Conservation (phyloP, 1,140 invertebrate genomes). For the Andrena cerasifolii region DNA sequence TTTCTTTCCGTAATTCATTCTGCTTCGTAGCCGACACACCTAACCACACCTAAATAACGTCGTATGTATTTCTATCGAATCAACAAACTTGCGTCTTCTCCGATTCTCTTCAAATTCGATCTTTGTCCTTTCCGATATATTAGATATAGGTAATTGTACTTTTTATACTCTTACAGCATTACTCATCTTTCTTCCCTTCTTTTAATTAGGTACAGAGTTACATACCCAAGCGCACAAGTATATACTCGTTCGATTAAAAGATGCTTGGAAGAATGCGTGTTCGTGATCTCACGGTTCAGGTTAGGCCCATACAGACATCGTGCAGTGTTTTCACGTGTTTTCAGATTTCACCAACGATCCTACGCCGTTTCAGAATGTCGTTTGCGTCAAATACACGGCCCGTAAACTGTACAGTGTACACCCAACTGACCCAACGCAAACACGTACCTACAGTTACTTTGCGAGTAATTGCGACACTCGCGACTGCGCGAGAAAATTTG, state of each 20-base stretch:
- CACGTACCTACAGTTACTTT: too few relatives aligned
- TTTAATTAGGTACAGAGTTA: not conserved
- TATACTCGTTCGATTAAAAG: not conserved
- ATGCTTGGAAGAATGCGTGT: too few relatives aligned
- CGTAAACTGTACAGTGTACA: not conserved
- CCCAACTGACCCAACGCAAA: too few relatives aligned
- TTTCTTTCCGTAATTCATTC: slow-evolving; percentile 86
- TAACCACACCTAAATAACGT: too few relatives aligned
- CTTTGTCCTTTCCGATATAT: not conserved
- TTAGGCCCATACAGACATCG: slow-evolving; percentile 2
- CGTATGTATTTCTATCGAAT: not conserved
- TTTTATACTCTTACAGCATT: too few relatives aligned
- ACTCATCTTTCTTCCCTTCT: too few relatives aligned
- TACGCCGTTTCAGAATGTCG: not conserved
- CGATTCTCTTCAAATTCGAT: not conserved
- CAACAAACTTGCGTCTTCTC: not conserved
- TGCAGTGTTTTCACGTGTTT: not conserved
- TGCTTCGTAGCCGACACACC: not conserved
- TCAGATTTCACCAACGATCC: too few relatives aligned
- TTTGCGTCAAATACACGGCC: not conserved
- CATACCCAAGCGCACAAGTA: too few relatives aligned
- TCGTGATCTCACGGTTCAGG: not conserved
- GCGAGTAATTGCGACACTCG: too few relatives aligned
- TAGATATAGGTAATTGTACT: not conserved
- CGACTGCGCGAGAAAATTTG: not conserved